A percentile compares a stretch with the other conserved stretches of the same genome.
Conservation (phyloP, 1,140 invertebrate genomes). For the Aphis gossypii region DNA sequence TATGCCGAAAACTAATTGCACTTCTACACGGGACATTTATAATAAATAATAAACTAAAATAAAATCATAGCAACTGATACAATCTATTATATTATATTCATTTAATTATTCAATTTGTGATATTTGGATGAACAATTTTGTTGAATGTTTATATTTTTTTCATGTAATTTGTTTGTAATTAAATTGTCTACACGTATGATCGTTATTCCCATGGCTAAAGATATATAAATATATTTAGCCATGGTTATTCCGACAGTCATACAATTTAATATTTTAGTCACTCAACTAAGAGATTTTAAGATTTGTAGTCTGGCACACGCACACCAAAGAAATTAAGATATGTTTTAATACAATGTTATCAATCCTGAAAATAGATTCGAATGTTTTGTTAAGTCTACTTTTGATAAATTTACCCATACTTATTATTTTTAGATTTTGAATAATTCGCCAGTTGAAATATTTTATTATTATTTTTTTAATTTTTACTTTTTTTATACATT, state of each 20-base stretch:
- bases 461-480: too few species aligned
- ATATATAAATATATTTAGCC: too few species aligned
- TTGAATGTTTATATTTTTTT: background rate
- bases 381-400: background rate
- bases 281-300: background rate
- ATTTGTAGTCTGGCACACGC: background rate
- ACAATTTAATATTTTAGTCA: background rate
- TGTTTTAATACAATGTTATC: background rate
- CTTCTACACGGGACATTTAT: background rate
- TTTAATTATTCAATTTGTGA: too few species aligned
- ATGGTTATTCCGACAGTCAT: background rate
- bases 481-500: too few species aligned
- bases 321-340: background rate
- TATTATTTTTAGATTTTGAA: background rate
- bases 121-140: background rate
- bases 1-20: background rate
- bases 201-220: background rate
- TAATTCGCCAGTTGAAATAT: too few species aligned
- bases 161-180: background rate
- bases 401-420: background rate
- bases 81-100: background rate
- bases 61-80: background rate
- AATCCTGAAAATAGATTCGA: background rate
- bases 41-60: background rate
- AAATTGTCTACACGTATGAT: background rate